phyloP scores from a whole-genome alignment of 1,140 invertebrate genomes.

The Atta colombica region DNA sequence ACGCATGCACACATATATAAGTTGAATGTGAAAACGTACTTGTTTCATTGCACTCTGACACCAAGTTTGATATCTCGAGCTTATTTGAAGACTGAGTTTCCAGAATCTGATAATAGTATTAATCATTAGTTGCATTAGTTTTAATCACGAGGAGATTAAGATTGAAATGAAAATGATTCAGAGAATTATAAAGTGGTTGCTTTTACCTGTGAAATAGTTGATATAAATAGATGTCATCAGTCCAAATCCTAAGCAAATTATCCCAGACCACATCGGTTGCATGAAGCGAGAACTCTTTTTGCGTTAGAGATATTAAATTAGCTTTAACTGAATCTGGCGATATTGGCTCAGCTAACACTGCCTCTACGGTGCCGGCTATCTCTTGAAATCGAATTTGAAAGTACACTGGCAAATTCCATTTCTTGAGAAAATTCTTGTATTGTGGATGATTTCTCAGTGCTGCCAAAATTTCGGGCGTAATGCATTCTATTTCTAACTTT shows the following conservation, averaged over 20 bases:
- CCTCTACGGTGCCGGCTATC: conserved; percentile 91
- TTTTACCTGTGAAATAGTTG: conserved; percentile 89
- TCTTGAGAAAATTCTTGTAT: conserved; percentile 92
- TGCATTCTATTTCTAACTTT: conserved; percentile 91
- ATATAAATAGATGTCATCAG: conserved; percentile 90
- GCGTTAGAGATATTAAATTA: conserved; percentile 76
- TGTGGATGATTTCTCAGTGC: conserved; percentile 89
- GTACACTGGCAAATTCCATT: conserved; percentile 98
- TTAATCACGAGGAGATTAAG: not conserved
- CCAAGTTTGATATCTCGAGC: conserved; percentile 93
- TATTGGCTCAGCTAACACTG: conserved; percentile 85
- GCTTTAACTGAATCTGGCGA: conserved; percentile 79
- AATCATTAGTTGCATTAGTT: conserved; percentile 7
- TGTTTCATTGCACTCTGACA: conserved; percentile 85
- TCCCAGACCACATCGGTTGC: conserved; percentile 87
- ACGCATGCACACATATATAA: not conserved
- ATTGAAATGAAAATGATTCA: not conserved
- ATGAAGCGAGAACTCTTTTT: conserved; percentile 85
- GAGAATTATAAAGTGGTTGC: conserved; percentile 24
- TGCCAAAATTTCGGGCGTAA: conserved; percentile 86
- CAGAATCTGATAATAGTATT: conserved; percentile 90
- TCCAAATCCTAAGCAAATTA: conserved; percentile 91
- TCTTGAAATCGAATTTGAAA: conserved; percentile 98
- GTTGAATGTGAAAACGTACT: conserved; percentile 66
- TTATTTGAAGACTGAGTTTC: conserved; percentile 94